phyloP scores from a whole-genome alignment of 2,888 invertebrate species.

The Podotricha telesiphe region DNA sequence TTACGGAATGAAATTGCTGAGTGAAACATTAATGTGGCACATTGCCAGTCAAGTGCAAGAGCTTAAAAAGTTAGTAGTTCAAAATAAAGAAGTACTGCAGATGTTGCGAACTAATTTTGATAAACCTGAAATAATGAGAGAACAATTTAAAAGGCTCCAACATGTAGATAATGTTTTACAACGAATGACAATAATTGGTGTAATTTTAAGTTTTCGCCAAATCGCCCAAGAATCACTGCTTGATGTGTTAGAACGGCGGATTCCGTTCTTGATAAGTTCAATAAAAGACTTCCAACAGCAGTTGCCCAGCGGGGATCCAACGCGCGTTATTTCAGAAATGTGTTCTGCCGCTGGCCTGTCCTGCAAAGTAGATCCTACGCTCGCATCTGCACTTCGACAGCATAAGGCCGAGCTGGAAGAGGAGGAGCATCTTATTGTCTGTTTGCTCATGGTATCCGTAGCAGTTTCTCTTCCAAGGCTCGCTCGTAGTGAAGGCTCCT shows the following conservation, averaged over 20 bases:
- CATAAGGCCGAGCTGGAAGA: conserved; percentile 95
- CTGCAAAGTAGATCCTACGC: conserved; percentile 97
- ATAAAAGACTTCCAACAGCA: conserved; percentile 97
- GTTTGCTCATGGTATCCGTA: conserved; percentile 98
- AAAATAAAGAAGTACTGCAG: conserved; percentile 96
- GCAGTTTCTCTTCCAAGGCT: conserved; percentile 98
- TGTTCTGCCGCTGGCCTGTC: conserved; percentile 97
- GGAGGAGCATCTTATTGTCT: conserved; percentile 96
- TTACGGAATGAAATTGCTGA: conserved; percentile 98
- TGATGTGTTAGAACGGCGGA: conserved; percentile 95
- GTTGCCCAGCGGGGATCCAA: conserved; percentile 93
- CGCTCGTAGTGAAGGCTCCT: conserved; percentile 94
- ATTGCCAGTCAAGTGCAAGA: conserved; percentile 99
- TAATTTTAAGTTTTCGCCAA: conserved; percentile 97
- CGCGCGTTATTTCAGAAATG: conserved; percentile 97
- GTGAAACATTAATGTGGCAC: conserved; percentile 99
- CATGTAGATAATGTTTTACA: conserved; percentile 98
- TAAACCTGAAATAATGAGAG: conserved; percentile 99
- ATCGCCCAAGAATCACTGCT: conserved; percentile 96
- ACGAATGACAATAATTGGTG: conserved; percentile 98
- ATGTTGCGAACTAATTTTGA: conserved; percentile 98
- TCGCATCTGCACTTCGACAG: conserved; percentile 94
- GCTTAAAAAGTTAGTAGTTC: conserved; percentile 94
- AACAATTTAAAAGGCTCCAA: conserved; percentile 94
- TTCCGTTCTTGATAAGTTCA: conserved; percentile 97